Conservation (phyloP, 2,888 invertebrate species). For the Caenorhabditis drosophilae region DNA sequence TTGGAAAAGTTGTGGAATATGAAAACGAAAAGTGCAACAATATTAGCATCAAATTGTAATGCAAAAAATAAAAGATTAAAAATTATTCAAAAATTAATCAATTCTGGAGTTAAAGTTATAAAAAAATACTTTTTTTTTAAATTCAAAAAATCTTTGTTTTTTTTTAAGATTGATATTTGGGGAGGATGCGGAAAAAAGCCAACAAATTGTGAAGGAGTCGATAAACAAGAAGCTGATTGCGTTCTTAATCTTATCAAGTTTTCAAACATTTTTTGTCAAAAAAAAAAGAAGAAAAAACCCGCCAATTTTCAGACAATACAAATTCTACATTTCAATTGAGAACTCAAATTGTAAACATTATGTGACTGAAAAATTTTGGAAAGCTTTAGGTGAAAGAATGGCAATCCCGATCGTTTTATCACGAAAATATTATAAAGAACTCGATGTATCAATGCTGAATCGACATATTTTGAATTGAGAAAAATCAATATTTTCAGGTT, state of each 20-base stretch:
- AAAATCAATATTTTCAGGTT: conserved; percentile 25
- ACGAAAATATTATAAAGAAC: conserved; percentile 42
- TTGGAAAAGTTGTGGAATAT: neutral
- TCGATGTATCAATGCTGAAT: conserved; percentile 17
- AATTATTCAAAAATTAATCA: neutral
- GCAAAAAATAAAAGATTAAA: neutral
- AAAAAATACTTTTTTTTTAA: too few relatives aligned
- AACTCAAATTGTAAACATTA: conserved; percentile 53
- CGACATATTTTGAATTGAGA: neutral
- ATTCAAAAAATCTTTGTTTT: too few relatives aligned
- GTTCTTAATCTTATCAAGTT: conserved; percentile 34
- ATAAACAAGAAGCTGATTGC: conserved; percentile 31
- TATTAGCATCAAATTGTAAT: conserved; percentile 1
- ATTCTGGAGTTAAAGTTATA: neutral
- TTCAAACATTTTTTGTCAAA: neutral
- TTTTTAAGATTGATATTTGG: conserved; percentile 16
- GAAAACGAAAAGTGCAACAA: neutral
- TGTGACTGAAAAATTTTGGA: conserved; percentile 56
- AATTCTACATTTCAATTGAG: conserved; percentile 54
- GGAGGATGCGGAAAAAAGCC: conserved; percentile 1
- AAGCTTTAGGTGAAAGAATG: conserved; percentile 40
- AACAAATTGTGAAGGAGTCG: conserved; percentile 2
- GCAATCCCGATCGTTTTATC: conserved; percentile 40
- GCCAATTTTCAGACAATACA: conserved; percentile 32
- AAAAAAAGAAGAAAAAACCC: neutral